A percentile compares a stretch with the other conserved stretches of the same genome.
These are phyloP conservation scores for Smithornis capensis DNA, from an alignment of 2,113 vertebrate genomes.

Conservation along the genomic window DNA sequence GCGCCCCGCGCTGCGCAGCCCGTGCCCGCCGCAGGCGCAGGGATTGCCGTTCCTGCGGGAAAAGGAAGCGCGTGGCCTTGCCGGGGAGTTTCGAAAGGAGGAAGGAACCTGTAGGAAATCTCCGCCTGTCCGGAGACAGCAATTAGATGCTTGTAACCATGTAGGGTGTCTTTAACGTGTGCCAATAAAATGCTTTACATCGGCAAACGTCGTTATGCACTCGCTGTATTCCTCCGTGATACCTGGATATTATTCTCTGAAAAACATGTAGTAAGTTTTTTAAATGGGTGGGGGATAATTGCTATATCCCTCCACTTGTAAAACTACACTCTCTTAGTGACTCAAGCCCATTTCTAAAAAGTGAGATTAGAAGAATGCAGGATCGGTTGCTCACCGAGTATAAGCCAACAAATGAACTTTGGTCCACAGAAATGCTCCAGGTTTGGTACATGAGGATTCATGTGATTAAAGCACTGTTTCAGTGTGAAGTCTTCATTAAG, in stretches of 20 bases:
- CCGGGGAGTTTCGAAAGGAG: no score
- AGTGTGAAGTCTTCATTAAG: neutral
- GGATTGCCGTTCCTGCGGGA: accelerated
- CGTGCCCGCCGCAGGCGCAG: accelerated
- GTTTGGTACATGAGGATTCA: neutral
- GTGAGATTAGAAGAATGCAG: neutral
- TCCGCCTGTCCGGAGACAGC: neutral
- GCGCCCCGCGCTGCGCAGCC: neutral
- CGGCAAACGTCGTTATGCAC: no score
- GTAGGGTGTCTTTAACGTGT: neutral
- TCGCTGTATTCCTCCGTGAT: accelerated
- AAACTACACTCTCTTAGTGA: neutral
- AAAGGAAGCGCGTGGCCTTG: neutral
- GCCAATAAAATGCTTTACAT: neutral
- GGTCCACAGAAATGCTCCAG: neutral
- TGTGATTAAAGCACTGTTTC: neutral
- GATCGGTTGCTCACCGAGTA: neutral
- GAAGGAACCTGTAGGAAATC: neutral
- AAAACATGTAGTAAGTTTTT: neutral
- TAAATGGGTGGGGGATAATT: neutral
- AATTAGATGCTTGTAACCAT: neutral
- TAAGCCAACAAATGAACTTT: neutral
- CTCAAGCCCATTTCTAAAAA: neutral
- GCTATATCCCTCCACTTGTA: neutral
- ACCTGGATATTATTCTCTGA: neutral